These are phyloP conservation scores for Morone saxatilis DNA, from an alignment of 2,113 vertebrate genomes.

Conservation along the genomic window DNA sequence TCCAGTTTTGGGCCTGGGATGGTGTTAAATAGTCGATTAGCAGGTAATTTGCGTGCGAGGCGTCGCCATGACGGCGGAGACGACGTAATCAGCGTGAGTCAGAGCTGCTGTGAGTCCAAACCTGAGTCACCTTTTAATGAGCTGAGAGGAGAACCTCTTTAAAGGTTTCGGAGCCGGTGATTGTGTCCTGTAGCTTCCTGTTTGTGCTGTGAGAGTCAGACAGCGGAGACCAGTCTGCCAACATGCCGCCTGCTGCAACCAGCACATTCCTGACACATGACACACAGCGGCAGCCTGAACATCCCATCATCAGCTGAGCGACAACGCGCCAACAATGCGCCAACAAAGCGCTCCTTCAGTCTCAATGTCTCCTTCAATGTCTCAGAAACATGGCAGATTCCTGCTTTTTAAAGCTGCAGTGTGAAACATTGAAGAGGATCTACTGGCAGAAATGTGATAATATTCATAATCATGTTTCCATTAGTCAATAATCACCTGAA, in stretches of 20 bases:
- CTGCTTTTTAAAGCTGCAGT: too few relatives aligned
- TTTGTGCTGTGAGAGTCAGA: neutral
- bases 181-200: neutral
- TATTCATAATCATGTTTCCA: too few relatives aligned
- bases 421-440: too few relatives aligned
- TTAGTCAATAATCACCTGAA: too few relatives aligned
- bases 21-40: neutral
- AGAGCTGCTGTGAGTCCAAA: too few relatives aligned
- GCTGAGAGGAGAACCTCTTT: too few relatives aligned
- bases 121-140: neutral
- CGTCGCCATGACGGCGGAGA: neutral
- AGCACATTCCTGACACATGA: conserved; percentile 69
- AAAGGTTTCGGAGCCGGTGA: too few relatives aligned
- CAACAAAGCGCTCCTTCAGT: neutral
- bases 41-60: neutral
- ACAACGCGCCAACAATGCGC: neutral
- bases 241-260: conserved; percentile 42
- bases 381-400: too few relatives aligned
- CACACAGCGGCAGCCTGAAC: neutral
- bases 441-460: too few relatives aligned
- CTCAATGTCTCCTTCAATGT: too few relatives aligned
- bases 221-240: conserved; percentile 21
- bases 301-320: neutral
- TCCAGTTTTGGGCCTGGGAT: neutral
- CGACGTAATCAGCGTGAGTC: neutral